Evolutionary conservation across 2,888 invertebrate species (phyloP).

Genomic region (Caenorhabditis uteleia): DNA sequence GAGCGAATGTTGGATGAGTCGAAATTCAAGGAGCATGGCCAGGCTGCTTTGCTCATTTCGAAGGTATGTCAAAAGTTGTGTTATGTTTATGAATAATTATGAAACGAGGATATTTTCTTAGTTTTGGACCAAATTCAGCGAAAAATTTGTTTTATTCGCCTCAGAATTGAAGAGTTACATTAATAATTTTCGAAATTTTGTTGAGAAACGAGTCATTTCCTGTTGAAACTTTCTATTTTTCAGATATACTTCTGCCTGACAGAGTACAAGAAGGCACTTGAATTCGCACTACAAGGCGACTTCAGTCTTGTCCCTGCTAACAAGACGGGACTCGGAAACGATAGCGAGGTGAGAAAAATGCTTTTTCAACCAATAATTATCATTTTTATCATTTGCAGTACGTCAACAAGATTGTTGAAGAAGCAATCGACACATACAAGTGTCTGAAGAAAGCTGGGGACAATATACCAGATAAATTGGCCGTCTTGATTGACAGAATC

Average conservation of each 20-base stretch:
- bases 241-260: slow-evolving; percentile 33
- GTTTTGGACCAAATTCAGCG: too few species aligned
- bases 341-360: slow-evolving; percentile 4
- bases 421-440: slow-evolving; percentile 29
- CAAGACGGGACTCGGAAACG: slow-evolving; percentile 22
- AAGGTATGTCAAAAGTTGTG: too few species aligned
- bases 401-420: slow-evolving; percentile 35
- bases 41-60: slow-evolving; percentile 32
- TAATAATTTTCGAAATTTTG: too few species aligned
- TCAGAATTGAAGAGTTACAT: too few species aligned
- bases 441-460: background rate
- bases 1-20: slow-evolving; percentile 14
- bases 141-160: too few species aligned
- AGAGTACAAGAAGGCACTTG: slow-evolving; percentile 29
- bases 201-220: too few species aligned
- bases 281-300: slow-evolving; percentile 27
- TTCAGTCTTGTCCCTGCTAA: slow-evolving; percentile 32
- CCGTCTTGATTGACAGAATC: slow-evolving; percentile 19
- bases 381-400: slow-evolving; percentile 7
- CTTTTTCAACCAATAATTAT: background rate
- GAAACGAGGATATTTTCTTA: too few species aligned
- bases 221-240: too few species aligned
- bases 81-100: too few species aligned
- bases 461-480: slow-evolving; percentile 7
- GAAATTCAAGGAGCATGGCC: slow-evolving; percentile 16